Percentiles rank a stretch among this genome's conserved stretches.
These are phyloP conservation scores for Amphilophus citrinellus DNA, from an alignment of 2,113 vertebrate genomes.

Conservation along the genomic window DNA sequence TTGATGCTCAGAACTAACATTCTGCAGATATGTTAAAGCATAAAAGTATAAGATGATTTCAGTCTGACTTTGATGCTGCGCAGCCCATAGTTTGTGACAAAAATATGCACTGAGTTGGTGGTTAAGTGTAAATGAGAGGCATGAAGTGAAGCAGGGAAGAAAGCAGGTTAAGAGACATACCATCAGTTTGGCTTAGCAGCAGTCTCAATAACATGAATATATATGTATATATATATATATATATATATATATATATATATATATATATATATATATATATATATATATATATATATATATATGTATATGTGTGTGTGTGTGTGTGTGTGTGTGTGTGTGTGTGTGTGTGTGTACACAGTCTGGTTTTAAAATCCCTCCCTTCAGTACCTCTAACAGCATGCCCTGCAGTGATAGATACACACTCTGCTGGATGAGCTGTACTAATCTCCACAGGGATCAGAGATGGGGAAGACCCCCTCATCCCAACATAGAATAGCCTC, in stretches of 20 bases:
- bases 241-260: not conserved
- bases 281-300: no score
- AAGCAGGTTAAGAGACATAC: not conserved
- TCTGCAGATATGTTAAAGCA: constrained; percentile 19
- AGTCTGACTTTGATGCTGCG: not conserved
- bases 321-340: not conserved
- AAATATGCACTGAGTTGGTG: constrained; percentile 11
- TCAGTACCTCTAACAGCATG: constrained; percentile 28
- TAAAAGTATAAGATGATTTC: constrained; percentile 9
- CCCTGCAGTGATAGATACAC: constrained; percentile 52
- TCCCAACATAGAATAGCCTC: constrained; percentile 33
- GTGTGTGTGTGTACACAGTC: not conserved
- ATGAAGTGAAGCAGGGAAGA: not conserved
- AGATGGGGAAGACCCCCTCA: constrained; percentile 53
- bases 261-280: no score
- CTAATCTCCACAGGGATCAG: constrained; percentile 48
- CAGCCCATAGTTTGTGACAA: not conserved
- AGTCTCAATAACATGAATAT: not conserved
- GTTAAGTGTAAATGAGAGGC: not conserved
- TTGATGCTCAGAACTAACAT: constrained; percentile 22
- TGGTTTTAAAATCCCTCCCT: constrained; percentile 33
- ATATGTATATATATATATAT: not conserved
- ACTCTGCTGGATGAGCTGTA: constrained; percentile 49
- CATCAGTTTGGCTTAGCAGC: not conserved
- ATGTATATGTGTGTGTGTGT: no score